These are phyloP conservation scores for Megalops cyprinoides DNA, from an alignment of 2,797 vertebrate species.

Conservation along the genomic window DNA sequence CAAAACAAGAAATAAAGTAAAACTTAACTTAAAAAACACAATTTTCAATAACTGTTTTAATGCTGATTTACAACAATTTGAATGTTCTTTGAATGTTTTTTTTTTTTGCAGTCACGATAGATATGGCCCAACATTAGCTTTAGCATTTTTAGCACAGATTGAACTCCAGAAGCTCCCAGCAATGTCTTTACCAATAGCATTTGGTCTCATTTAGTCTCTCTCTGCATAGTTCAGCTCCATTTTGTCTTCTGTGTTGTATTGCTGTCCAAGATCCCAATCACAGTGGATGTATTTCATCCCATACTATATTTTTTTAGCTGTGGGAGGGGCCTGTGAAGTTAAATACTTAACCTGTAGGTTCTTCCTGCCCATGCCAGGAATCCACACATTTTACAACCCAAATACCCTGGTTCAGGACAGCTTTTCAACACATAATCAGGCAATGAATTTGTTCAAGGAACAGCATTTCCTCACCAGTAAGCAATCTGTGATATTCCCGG, in stretches of 20 bases:
- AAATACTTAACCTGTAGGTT: not conserved
- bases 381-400: not conserved
- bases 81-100: too few species aligned
- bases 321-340: not conserved
- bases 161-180: too few species aligned
- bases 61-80: too few species aligned
- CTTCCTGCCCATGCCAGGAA: not conserved
- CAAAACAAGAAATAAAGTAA: too few species aligned
- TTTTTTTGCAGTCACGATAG: too few species aligned
- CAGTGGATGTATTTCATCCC: not conserved
- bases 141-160: too few species aligned
- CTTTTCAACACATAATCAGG: too few species aligned
- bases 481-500: not conserved
- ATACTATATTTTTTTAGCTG: not conserved
- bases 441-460: not conserved
- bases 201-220: constrained; percentile 10
- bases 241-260: not conserved
- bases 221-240: not conserved
- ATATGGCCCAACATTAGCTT: too few species aligned
- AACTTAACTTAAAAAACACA: too few species aligned
- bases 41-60: too few species aligned
- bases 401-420: not conserved
- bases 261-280: too few species aligned
- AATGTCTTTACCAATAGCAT: not conserved
- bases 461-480: too few species aligned